Conservation (phyloP, 2,888 invertebrate genomes). For the Boloria euphrosyne region DNA sequence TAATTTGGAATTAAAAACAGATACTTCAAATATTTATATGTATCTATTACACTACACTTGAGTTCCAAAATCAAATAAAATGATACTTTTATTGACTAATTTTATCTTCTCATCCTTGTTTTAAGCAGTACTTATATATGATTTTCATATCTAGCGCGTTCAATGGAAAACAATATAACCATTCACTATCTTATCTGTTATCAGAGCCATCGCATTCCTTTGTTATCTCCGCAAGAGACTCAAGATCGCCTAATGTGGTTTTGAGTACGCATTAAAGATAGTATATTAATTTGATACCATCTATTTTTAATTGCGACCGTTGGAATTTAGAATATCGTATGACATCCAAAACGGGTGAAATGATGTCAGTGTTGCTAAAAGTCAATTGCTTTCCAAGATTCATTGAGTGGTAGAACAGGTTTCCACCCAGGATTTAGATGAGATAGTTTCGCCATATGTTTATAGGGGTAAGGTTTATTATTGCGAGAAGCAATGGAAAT, state of each 20-base stretch:
- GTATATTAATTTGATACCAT: constrained; percentile 59
- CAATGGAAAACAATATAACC: constrained; percentile 67
- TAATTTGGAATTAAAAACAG: no score
- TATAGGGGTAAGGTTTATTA: no score
- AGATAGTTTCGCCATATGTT: background rate
- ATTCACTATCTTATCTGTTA: constrained; percentile 65
- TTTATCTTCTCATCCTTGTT: constrained; percentile 11
- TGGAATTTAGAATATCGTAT: constrained; percentile 16
- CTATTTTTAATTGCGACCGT: constrained; percentile 51
- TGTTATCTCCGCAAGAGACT: constrained; percentile 61
- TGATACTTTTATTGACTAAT: background rate
- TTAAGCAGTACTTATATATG: constrained; percentile 33
- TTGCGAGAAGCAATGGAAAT: no score
- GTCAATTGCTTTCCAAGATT: constrained; percentile 34
- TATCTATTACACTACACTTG: background rate
- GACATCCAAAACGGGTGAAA: constrained; percentile 28
- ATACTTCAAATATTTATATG: no score
- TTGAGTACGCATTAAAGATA: constrained; percentile 69
- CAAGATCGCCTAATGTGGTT: constrained; percentile 66
- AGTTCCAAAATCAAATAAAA: background rate
- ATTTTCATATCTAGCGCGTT: constrained; percentile 51
- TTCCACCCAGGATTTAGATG: constrained; percentile 29
- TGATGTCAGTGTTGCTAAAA: constrained; percentile 34
- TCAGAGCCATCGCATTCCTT: constrained; percentile 70
- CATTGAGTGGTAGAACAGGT: constrained; percentile 33